Conservation (phyloP, 1,140 invertebrate genomes). For the Aphis craccivora region DNA sequence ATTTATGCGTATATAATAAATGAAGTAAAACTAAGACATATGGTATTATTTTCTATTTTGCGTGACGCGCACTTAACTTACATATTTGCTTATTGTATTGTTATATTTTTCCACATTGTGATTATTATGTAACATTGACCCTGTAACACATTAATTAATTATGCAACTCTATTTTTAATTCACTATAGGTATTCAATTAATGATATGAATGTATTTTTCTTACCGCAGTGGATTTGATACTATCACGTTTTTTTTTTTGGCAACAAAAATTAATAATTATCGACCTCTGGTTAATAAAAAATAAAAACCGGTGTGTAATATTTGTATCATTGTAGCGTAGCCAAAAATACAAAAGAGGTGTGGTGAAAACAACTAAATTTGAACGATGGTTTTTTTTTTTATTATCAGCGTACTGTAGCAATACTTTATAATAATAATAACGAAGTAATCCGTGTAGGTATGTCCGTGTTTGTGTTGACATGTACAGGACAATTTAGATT, state of each 20-base stretch:
- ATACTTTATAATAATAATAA: background rate
- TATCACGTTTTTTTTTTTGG: constrained; percentile 26
- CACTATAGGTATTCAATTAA: background rate
- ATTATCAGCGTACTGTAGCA: background rate
- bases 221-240: background rate
- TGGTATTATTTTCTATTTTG: background rate
- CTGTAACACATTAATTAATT: constrained; percentile 45
- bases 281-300: background rate
- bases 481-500: background rate
- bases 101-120: constrained; percentile 27
- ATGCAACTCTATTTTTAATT: background rate
- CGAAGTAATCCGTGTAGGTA: background rate
- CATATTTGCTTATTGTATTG: constrained; percentile 3
- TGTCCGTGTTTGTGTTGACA: background rate
- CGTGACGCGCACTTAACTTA: background rate
- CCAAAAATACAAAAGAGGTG: constrained; percentile 19
- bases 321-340: background rate
- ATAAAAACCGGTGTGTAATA: background rate
- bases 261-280: constrained; percentile 7
- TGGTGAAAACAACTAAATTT: background rate
- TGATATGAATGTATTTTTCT: background rate
- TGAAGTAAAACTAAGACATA: background rate
- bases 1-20: background rate
- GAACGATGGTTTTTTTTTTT: background rate
- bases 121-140: constrained; percentile 19